Base-by-base conservation (phyloP, 2,888 invertebrate genomes). In the Platycheirus rosarum region DNA sequence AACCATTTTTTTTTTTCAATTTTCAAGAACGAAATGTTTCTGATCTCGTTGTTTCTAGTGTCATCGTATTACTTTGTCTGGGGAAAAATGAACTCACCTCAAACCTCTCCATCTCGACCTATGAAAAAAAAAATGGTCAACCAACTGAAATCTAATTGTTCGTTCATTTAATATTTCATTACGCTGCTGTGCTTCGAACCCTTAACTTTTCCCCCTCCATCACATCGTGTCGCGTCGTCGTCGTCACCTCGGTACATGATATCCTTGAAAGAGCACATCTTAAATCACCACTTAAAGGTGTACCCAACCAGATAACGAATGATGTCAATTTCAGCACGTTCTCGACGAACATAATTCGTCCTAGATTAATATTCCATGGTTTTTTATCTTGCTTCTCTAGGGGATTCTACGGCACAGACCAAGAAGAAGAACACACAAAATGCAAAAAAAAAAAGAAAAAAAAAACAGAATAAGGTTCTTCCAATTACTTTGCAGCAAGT, bases 321-420 rank as follows among this genome's bases (percentile, higher is more conserved):
- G 53, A 66, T 71, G 70, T 62, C 70, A 70, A 65, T 76, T 75
- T 76, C 26, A 71, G 44, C 70, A 71, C 66, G 60, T 66, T 26
- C 32, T 49, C 51, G 8, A 18, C 18, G 53, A 60, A 65, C 66
- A 76, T 76, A 80, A 80, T 76, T 80, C 70, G 65, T 71, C 46
- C 29, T 65, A 65, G 70, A 76, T 76, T 80, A 76, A 76, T 76
- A 76, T 76, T 66, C 76, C 60, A 46, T 40, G 53, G 70, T 65
- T 37, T 65, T 60, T 76, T 62, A 70, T 66, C 32, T 62, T 68
- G 35, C 57, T 63, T 48, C 44, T 40, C 23, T 18, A 16, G 46
- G 40, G 44, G 26, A 66, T 42, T 13, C 40, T n/a, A n/a, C 37
- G 55, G 13, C 29, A 44, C 2, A 44, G 42, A 7, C 8, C 0